Base-by-base conservation (phyloP, 2,888 invertebrate species). In the Trissolcus brochymenae region DNA sequence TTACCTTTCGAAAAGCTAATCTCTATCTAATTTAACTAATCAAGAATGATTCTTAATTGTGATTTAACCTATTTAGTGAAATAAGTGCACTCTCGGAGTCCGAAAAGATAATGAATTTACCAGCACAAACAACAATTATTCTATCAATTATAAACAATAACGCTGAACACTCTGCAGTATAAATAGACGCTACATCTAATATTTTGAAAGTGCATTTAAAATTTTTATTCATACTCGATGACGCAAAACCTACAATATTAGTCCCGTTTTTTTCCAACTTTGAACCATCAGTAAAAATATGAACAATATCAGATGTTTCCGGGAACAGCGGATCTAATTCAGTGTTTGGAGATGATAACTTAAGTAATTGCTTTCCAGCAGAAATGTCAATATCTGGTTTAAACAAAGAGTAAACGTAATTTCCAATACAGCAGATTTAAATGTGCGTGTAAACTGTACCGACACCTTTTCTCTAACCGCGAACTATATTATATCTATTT, bases 151-250 rank as follows among this genome's bases (percentile, higher is more conserved):
- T 66, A n/a, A 55, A 61, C 0, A 60, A n/a, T 14, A 80, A 61
- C 4, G 75, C 77, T 9, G 46, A 55, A 40, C 78, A 75, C 50
- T 81, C 77, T 1, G 78, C 77, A 7, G 61, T 71, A 41, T 74
- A 79, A 17, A 78, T 80, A 1, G 79, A 76, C 0, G 67, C 35
- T n/a, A 29, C 2, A 53, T 49, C 74, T 9, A 40, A 54, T 51
- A 29, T 40, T 55, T 2, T 61, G 17, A 6, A 43, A 6, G n/a
- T n/a, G 40, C 14, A 50, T 19, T 49, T 3, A 35, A 25, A 11
- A 3, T 19, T 17, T 6, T 2, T 2, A 17, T 50, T 9, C 19
- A 2, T 6, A 56, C 64, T 55, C 60, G 60, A 74, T 6, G 57
- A 11, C 16, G 62, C 67, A 46, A 56, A 67, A 6, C 67, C 67